Conservation (phyloP, 64 coral and sea anemone species). For the Cladopsammia gracilis region DNA sequence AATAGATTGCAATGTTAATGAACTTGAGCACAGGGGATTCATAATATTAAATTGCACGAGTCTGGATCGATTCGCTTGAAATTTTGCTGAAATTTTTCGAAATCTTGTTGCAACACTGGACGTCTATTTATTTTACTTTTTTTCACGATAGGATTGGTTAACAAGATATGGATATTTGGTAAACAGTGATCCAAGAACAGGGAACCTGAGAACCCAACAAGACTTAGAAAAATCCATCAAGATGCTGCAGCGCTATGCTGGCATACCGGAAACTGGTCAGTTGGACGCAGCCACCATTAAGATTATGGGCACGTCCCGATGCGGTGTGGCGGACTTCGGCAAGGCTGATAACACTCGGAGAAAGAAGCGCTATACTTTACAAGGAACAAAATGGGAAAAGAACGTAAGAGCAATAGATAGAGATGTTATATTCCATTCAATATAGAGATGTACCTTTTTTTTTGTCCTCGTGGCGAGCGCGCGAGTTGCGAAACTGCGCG, state of each 20-base stretch:
- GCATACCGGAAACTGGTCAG: conserved; percentile 75
- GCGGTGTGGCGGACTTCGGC: conserved; percentile 81
- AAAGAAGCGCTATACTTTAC: conserved; percentile 77
- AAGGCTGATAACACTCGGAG: conserved; percentile 62
- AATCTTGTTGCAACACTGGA: not conserved
- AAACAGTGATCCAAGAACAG: conserved; percentile 8
- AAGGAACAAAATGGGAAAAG: conserved; percentile 91
- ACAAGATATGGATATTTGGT: conserved; percentile 68
- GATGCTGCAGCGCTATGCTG: conserved; percentile 80
- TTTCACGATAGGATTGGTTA: conserved; percentile 30
- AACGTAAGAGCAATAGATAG: conserved; percentile 40
- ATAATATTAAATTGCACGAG: too few relatives aligned
- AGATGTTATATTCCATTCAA: too few relatives aligned
- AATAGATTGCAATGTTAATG: too few relatives aligned
- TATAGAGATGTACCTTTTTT: too few relatives aligned
- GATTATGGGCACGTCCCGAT: conserved; percentile 71
- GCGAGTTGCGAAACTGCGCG: too few relatives aligned
- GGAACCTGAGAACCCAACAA: conserved; percentile 37
- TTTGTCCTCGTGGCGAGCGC: too few relatives aligned
- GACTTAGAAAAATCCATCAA: conserved; percentile 46
- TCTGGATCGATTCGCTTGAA: too few relatives aligned
- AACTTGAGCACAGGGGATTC: too few relatives aligned
- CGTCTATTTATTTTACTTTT: not conserved
- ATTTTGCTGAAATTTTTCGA: too few relatives aligned
- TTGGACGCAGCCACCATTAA: conserved; percentile 72